Conservation (phyloP, 2,113 vertebrate genomes). For the Pedetes capensis region DNA sequence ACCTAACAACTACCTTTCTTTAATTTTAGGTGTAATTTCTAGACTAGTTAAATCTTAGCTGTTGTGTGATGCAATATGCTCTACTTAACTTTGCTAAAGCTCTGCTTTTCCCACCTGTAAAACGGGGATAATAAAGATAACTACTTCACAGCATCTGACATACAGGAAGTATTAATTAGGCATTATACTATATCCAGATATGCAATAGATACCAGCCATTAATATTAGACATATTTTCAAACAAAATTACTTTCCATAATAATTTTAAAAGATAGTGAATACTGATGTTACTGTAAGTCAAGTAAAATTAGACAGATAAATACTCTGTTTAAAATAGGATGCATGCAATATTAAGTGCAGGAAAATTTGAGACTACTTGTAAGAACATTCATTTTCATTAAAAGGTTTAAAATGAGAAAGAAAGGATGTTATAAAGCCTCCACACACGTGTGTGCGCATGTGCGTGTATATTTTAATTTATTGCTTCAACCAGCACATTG, state of each 20-base stretch:
- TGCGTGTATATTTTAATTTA: neutral
- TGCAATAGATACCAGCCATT: neutral
- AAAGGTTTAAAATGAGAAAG: neutral
- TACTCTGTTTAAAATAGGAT: neutral
- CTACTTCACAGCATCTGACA: neutral
- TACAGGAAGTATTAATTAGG: neutral
- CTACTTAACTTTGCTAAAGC: neutral
- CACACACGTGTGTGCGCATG: neutral
- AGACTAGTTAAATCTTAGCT: neutral
- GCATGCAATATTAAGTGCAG: neutral
- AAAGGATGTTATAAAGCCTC: neutral
- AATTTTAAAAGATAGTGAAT: neutral
- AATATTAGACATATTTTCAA: neutral
- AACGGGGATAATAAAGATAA: neutral
- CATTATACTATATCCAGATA: neutral
- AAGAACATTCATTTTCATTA: neutral
- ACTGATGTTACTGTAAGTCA: neutral
- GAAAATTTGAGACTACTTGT: neutral
- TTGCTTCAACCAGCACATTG: neutral
- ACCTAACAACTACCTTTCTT: neutral
- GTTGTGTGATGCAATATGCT: neutral
- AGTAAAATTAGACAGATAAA: neutral
- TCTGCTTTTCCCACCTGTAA: neutral
- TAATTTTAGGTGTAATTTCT: neutral
- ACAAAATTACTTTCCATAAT: neutral